phyloP scores from a whole-genome alignment of 2,888 invertebrate species.

The Aphodius granarius region DNA sequence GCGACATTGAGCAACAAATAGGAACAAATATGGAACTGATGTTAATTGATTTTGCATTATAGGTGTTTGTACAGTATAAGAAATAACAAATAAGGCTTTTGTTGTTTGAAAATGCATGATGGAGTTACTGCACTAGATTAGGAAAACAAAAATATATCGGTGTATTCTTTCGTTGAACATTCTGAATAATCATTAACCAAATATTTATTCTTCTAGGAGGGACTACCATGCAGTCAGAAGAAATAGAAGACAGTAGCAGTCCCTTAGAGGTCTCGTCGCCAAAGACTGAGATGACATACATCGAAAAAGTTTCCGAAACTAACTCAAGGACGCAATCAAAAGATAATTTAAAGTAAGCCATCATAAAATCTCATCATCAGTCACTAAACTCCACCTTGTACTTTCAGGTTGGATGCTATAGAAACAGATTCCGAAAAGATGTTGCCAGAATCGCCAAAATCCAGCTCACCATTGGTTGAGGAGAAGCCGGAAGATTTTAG shows the following conservation, averaged over 20 bases:
- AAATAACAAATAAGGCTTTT: too few relatives aligned
- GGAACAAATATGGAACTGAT: not conserved
- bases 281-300: conserved; percentile 43
- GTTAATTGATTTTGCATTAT: not conserved
- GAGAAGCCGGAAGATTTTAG: not conserved
- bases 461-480: conserved; percentile 50
- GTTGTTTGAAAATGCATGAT: too few relatives aligned
- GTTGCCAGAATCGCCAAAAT: conserved; percentile 60
- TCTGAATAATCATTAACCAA: conserved; percentile 4
- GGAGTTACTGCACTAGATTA: too few relatives aligned
- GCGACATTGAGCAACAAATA: not conserved
- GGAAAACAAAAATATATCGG: too few relatives aligned
- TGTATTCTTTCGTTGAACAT: not conserved
- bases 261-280: conserved; percentile 30
- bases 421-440: conserved; percentile 37
- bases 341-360: conserved; percentile 27
- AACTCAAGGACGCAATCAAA: conserved; percentile 2
- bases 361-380: not conserved
- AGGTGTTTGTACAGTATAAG: too few relatives aligned
- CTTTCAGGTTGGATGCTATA: not conserved
- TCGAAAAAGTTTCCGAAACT: conserved; percentile 38
- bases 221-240: conserved; percentile 41
- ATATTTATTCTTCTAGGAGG: conserved; percentile 30
- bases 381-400: not conserved
- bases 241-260: conserved; percentile 34